phyloP scores from a whole-genome alignment of 1,140 invertebrate genomes.

The Drosophila azteca region DNA sequence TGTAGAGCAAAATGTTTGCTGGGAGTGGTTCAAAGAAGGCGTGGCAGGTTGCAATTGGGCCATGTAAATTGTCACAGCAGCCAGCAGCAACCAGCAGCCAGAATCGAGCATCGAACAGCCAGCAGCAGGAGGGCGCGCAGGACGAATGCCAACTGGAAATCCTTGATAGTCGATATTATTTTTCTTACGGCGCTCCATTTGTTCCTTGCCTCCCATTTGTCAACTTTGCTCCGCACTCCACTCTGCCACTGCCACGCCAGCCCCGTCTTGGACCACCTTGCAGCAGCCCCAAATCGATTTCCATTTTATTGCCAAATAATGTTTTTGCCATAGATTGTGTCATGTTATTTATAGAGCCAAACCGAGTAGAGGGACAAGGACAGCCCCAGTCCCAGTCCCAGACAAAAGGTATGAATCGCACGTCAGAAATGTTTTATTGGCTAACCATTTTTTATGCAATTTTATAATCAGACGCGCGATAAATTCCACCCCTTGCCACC shows the following conservation, averaged over 20 bases:
- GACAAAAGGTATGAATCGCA: conserved; percentile 79
- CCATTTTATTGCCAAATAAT: conserved; percentile 83
- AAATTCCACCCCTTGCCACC: conserved; percentile 47
- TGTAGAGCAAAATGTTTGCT: no score
- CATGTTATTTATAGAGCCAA: conserved; percentile 77
- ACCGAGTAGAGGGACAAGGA: conserved; percentile 7
- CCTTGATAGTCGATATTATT: conserved; percentile 81
- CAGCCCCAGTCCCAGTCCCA: conserved; percentile 3
- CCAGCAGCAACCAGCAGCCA: not conserved
- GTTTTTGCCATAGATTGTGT: conserved; percentile 75
- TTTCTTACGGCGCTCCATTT: conserved; percentile 81
- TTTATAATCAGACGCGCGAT: conserved; percentile 77
- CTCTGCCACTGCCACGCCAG: conserved; percentile 1
- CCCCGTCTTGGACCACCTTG: no score
- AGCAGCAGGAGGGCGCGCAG: conserved; percentile 13
- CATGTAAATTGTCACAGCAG: conserved; percentile 76
- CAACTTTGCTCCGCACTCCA: conserved; percentile 65
- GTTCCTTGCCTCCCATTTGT: conserved; percentile 79
- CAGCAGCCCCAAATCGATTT: conserved; percentile 64
- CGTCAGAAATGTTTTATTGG: conserved; percentile 82
- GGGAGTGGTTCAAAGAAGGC: no score
- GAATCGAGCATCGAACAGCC: conserved; percentile 1
- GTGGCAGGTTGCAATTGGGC: conserved; percentile 67
- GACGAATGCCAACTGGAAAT: conserved; percentile 46
- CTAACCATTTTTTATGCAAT: conserved; percentile 77